phyloP scores from a whole-genome alignment of 2,888 invertebrate species.

The Chloroclystis v-ata region DNA sequence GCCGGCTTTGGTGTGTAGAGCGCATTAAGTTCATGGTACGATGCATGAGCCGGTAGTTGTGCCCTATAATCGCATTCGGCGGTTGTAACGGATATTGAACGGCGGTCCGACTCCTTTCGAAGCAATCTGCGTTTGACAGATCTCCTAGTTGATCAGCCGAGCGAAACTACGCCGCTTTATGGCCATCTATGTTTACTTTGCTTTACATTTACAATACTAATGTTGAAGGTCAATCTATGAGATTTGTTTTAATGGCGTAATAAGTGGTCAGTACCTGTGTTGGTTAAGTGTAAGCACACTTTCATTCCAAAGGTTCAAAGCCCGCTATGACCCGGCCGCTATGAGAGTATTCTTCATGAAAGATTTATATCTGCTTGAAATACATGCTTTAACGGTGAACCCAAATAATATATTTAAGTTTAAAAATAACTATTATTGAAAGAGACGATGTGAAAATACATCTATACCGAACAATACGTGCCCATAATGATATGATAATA shows the following conservation, averaged over 20 bases:
- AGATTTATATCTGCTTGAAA: too few relatives aligned
- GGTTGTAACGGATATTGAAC: conserved; percentile 42
- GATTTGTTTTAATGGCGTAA: too few relatives aligned
- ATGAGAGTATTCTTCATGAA: too few relatives aligned
- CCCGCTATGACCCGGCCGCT: too few relatives aligned
- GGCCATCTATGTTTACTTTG: conserved; percentile 33
- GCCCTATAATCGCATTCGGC: conserved; percentile 32
- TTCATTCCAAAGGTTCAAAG: too few relatives aligned
- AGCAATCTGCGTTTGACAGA: conserved; percentile 64
- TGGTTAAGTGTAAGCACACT: too few relatives aligned
- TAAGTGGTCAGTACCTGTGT: too few relatives aligned
- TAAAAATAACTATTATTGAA: not conserved
- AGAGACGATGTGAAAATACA: conserved; percentile 14
- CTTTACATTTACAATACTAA: conserved; percentile 13
- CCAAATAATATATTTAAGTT: too few relatives aligned
- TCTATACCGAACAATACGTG: conserved; percentile 14
- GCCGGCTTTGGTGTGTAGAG: too few relatives aligned
- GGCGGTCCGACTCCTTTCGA: conserved; percentile 49
- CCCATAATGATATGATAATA: conserved; percentile 70
- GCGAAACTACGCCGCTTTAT: conserved; percentile 37
- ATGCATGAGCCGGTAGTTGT: not conserved
- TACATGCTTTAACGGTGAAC: too few relatives aligned
- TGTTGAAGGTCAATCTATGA: too few relatives aligned
- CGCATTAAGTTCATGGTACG: not conserved
- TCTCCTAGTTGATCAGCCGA: conserved; percentile 55